Conservation (phyloP, 2,113 vertebrate species). For the Menura novaehollandiae region DNA sequence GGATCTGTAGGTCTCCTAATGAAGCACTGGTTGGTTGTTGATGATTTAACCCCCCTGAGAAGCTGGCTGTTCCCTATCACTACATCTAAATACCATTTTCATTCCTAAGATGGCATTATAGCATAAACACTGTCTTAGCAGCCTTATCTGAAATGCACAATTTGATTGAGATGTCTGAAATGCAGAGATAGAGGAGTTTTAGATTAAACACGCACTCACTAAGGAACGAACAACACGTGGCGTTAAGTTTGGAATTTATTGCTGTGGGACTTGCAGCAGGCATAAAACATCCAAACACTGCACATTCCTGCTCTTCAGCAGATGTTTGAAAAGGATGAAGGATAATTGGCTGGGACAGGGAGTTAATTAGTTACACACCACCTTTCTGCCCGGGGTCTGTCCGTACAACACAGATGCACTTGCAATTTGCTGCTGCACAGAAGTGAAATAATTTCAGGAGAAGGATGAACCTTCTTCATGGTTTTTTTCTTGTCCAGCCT, state of each 20-base stretch:
- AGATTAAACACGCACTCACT: neutral
- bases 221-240: neutral
- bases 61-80: neutral
- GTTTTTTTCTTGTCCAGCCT: neutral
- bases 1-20: neutral
- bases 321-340: constrained; percentile 56
- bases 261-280: constrained; percentile 32
- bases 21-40: neutral
- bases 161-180: constrained; percentile 24
- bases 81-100: neutral
- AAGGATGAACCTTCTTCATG: neutral
- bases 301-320: constrained; percentile 56
- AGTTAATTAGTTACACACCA: constrained; percentile 64
- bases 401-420: neutral
- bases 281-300: constrained; percentile 50
- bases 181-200: neutral
- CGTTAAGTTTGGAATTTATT: constrained; percentile 28
- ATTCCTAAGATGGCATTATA: neutral
- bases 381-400: constrained; percentile 46
- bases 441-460: constrained; percentile 6
- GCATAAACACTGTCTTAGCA: neutral
- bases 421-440: neutral
- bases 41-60: neutral
- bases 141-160: neutral
- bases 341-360: constrained; percentile 45